Evolutionary conservation across 2,888 invertebrate genomes (phyloP), one percentile per base, ranked within the genome.

Genomic region (Temnothorax ravouxi): DNA sequence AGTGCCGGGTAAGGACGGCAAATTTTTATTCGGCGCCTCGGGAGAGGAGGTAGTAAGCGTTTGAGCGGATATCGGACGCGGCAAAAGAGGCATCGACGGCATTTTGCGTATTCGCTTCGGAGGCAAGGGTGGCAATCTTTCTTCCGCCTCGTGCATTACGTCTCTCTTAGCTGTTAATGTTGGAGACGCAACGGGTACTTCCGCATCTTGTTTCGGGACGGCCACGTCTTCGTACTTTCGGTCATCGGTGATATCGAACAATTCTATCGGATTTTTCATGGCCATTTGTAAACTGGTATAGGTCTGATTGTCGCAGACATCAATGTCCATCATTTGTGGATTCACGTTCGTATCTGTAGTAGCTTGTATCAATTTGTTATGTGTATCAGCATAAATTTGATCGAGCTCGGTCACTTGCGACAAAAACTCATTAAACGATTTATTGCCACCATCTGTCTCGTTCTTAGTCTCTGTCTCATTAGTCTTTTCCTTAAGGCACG

Each of bases 231-330:
- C 96, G 92, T 96, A 96, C 47, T 96, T 95, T 59, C 93, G 90
- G 1, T 94, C 93, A 69, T 95, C 94, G 0, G 95, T 95, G 0
- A 95, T 94, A 72, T 96, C 96, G 59, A 95, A 91, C 84, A 97
- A 96, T 38, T 96, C 95, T 1, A 98, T 95, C 0, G 98, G 98
- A 95, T 98, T 98, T 94, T 97, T 97, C 95, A 98, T 98, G 0
- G 98, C 98, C 92, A 97, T 96, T 93, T 98, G 98, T 76, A 98
- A 95, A 92, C 98, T 98, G 0, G 97, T 97, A 92, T 98, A 98
- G 0, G 98, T 98, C 84, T 97, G 97, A 50, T 97, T 96, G 91
- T 98, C 98, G 59, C 96, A 96, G 87, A 97, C 97, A 61, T 97
- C 97, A 0, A 95, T 90, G 64, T 97, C 97, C 94, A 95, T 95